Conservation (phyloP, 2,888 invertebrate species). For the Lingula anatina region DNA sequence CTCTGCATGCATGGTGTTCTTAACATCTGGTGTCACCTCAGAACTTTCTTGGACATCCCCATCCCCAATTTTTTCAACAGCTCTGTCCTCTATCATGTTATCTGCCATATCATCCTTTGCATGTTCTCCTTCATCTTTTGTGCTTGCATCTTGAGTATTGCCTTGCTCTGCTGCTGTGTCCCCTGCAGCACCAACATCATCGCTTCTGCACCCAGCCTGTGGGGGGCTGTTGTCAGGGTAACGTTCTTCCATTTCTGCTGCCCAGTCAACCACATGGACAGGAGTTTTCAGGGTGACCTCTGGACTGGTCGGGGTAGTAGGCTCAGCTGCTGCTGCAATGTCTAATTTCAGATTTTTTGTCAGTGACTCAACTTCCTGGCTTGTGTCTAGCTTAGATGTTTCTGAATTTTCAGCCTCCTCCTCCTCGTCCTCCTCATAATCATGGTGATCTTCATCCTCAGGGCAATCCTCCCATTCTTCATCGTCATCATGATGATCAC, state of each 20-base stretch:
- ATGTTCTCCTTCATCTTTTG: too few relatives aligned
- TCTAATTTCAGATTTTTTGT: conserved; percentile 23
- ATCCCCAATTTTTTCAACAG: too few relatives aligned
- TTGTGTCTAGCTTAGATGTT: not conserved
- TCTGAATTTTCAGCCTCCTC: conserved; percentile 1
- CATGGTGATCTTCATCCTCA: conserved; percentile 15
- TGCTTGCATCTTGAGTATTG: too few relatives aligned
- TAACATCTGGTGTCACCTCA: too few relatives aligned
- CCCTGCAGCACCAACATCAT: conserved; percentile 5
- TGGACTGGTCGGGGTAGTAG: conserved; percentile 28
- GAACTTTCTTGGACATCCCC: too few relatives aligned
- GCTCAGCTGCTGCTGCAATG: conserved; percentile 35
- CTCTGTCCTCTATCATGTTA: too few relatives aligned
- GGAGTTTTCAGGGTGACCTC: conserved; percentile 26
- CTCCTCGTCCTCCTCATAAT: conserved; percentile 12
- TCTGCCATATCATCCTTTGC: too few relatives aligned
- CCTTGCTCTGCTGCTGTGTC: conserved; percentile 8
- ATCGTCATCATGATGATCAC: conserved; percentile 22
- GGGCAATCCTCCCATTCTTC: conserved; percentile 30
- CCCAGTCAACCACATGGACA: conserved; percentile 27
- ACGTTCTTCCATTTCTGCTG: conserved; percentile 9
- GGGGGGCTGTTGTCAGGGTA: conserved; percentile 1
- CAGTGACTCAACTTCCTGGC: conserved; percentile 8
- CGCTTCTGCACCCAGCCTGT: conserved; percentile 1
- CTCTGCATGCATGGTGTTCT: too few relatives aligned